Conservation (phyloP, 2,113 vertebrate genomes). For the Hiodon alosoides region DNA sequence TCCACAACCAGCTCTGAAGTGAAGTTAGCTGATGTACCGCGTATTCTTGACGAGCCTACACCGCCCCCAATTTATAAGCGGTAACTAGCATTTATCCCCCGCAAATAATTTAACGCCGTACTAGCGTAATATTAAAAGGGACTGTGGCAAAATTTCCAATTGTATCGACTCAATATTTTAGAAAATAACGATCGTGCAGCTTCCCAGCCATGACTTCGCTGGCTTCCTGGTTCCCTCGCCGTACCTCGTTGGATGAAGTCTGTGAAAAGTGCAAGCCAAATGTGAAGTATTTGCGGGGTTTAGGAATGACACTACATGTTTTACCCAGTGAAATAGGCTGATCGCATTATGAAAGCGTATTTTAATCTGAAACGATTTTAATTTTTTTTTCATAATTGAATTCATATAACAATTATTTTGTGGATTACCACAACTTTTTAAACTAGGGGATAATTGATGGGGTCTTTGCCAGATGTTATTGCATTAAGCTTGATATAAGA, state of each 20-base stretch:
- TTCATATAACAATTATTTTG: too few relatives aligned
- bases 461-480: not conserved
- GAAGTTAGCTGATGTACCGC: not conserved
- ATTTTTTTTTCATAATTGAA: too few relatives aligned
- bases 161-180: not conserved
- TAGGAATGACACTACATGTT: too few relatives aligned
- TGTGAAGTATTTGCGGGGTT: not conserved
- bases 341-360: too few relatives aligned
- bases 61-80: slow-evolving; percentile 20
- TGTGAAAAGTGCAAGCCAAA: not conserved
- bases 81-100: not conserved
- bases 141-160: slow-evolving; percentile 3
- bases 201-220: not conserved
- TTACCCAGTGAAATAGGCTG: too few relatives aligned
- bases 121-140: slow-evolving; percentile 16
- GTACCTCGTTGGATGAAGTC: not conserved
- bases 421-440: too few relatives aligned
- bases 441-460: too few relatives aligned
- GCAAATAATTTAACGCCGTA: not conserved
- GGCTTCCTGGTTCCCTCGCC: too few relatives aligned
- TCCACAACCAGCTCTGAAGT: not conserved
- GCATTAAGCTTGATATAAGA: not conserved
- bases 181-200: not conserved
- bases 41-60: not conserved
- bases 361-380: too few relatives aligned